Conservation (phyloP, 2,888 invertebrate species). For the Plebejus argus region DNA sequence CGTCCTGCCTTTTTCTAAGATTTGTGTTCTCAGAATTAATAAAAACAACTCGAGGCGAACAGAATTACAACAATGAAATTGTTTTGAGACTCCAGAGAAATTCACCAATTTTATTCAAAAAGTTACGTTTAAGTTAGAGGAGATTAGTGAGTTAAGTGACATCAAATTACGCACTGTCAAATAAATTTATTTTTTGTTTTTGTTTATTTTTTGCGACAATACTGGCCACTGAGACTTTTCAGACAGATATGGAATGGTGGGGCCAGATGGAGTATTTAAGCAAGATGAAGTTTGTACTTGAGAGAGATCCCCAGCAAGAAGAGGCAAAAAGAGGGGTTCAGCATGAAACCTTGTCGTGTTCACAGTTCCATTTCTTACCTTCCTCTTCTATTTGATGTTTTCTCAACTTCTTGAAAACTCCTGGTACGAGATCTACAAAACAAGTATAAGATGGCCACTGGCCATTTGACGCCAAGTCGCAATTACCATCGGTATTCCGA, state of each 20-base stretch:
- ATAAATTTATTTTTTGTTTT: constrained; percentile 12
- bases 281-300: neutral
- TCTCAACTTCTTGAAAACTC: too few relatives aligned
- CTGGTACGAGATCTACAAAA: neutral
- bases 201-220: neutral
- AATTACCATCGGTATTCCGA: constrained; percentile 2
- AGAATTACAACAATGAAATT: constrained; percentile 12
- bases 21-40: constrained; percentile 9
- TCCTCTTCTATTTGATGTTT: too few relatives aligned
- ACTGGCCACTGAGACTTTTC: neutral
- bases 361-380: neutral
- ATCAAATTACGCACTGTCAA: constrained; percentile 6
- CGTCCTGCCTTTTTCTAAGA: constrained; percentile 17
- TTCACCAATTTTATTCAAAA: constrained; percentile 1
- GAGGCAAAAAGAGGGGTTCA: neutral
- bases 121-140: constrained; percentile 10
- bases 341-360: neutral
- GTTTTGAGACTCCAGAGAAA: constrained; percentile 2
- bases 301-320: neutral
- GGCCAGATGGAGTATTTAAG: neutral
- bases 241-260: neutral
- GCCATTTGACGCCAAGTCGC: neutral
- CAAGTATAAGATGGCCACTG: neutral
- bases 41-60: constrained; percentile 7
- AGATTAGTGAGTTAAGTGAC: constrained; percentile 11